phyloP scores from a whole-genome alignment of 2,888 invertebrate genomes.

The Pegoplata infirma region DNA sequence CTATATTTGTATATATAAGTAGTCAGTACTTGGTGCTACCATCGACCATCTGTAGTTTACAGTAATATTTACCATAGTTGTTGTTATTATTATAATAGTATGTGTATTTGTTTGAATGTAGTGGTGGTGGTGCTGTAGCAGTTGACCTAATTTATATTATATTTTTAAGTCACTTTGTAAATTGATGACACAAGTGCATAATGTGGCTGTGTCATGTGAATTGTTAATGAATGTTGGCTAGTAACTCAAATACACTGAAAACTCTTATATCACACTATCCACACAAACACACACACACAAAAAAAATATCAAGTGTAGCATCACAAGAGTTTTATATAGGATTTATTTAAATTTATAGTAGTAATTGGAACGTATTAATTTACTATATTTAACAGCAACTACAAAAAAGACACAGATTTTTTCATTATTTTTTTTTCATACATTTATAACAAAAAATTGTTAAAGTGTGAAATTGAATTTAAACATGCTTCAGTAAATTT shows the following conservation, averaged over 20 bases:
- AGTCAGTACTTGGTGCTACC: neutral
- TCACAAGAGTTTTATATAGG: constrained; percentile 28
- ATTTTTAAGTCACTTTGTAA: constrained; percentile 62
- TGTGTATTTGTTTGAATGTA: too few relatives aligned
- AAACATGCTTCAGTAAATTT: constrained; percentile 60
- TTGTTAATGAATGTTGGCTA: constrained; percentile 68
- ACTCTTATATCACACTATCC: too few relatives aligned
- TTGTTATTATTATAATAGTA: neutral
- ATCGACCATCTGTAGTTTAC: neutral
- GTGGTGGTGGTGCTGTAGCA: constrained; percentile 18
- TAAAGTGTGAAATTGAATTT: constrained; percentile 63
- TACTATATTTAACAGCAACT: constrained; percentile 49
- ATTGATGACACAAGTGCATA: constrained; percentile 62
- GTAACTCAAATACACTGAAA: constrained; percentile 62
- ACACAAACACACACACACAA: constrained; percentile 8
- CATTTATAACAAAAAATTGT: constrained; percentile 50
- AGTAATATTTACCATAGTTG: constrained; percentile 26
- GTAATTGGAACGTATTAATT: constrained; percentile 60
- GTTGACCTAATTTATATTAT: constrained; percentile 61
- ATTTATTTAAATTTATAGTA: constrained; percentile 58
- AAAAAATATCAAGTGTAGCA: neutral
- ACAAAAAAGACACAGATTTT: constrained; percentile 30
- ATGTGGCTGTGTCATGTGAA: constrained; percentile 60
- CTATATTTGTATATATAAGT: neutral
- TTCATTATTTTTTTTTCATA: constrained; percentile 32